Conservation (phyloP, 2,797 vertebrate species). For the Benthosema pterotum region DNA sequence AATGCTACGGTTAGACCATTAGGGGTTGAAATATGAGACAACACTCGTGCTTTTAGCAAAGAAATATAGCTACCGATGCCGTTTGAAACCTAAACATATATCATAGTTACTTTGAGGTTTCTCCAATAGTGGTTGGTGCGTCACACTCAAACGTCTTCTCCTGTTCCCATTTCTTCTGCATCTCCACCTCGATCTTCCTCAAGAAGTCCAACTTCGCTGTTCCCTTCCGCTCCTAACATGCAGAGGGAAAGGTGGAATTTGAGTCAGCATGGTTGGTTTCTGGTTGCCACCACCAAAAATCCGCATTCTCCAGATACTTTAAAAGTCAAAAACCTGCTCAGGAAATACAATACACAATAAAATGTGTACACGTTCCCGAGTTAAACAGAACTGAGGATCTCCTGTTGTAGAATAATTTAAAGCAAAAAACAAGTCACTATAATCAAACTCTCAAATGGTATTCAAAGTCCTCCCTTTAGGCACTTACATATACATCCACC, state of each 20-base stretch:
- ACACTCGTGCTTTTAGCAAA: neutral
- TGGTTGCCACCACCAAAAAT: neutral
- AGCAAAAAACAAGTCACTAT: neutral
- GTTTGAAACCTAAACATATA: neutral
- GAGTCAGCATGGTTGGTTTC: neutral
- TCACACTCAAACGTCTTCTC: slow-evolving; percentile 86
- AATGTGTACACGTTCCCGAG: no score
- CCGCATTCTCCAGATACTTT: no score
- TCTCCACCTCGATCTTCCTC: slow-evolving; percentile 90
- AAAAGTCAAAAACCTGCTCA: no score
- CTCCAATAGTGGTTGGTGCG: slow-evolving; percentile 71
- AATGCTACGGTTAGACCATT: slow-evolving; percentile 19
- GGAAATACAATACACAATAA: no score
- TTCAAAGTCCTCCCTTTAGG: no score
- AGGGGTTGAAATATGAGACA: neutral
- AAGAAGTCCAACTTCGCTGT: slow-evolving; percentile 95
- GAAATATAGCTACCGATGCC: neutral
- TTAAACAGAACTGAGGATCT: no score
- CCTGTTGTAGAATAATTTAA: neutral
- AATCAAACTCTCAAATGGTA: no score
- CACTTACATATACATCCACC: no score
- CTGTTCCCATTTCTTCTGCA: slow-evolving; percentile 92
- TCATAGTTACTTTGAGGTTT: slow-evolving; percentile 69
- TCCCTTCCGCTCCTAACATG: slow-evolving; percentile 90
- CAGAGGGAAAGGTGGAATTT: neutral